Conservation (phyloP, 2,113 vertebrate genomes). For the Sorex araneus region DNA sequence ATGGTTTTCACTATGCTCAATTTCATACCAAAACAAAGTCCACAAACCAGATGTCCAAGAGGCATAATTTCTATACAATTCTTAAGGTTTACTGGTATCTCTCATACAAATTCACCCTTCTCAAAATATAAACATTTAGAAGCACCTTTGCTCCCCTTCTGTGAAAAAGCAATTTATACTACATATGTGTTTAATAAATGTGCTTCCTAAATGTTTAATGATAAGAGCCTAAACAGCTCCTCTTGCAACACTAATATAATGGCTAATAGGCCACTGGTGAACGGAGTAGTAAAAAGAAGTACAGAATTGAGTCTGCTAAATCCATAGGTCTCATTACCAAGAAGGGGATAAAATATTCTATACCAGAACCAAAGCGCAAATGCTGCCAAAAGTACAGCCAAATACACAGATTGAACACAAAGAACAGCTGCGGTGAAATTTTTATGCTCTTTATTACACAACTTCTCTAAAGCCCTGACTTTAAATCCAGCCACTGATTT, state of each 20-base stretch:
- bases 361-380: slow-evolving; percentile 65
- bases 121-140: slow-evolving; percentile 70
- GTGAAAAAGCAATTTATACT: slow-evolving; percentile 64
- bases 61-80: slow-evolving; percentile 33
- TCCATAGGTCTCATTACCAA: slow-evolving; percentile 78
- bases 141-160: slow-evolving; percentile 66
- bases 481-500: slow-evolving; percentile 76
- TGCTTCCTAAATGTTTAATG: slow-evolving; percentile 80
- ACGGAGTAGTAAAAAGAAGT: slow-evolving; percentile 67
- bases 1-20: background rate
- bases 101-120: slow-evolving; percentile 51
- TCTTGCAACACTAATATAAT: slow-evolving; percentile 62
- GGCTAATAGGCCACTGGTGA: slow-evolving; percentile 74
- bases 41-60: slow-evolving; percentile 66
- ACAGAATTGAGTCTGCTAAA: slow-evolving; percentile 68
- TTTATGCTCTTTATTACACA: slow-evolving; percentile 72
- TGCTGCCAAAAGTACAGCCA: slow-evolving; percentile 81
- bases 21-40: slow-evolving; percentile 63
- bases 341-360: slow-evolving; percentile 76
- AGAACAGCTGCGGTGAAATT: slow-evolving; percentile 80
- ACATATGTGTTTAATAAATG: slow-evolving; percentile 80
- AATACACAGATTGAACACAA: slow-evolving; percentile 78
- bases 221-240: slow-evolving; percentile 74
- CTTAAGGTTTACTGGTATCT: slow-evolving; percentile 41
- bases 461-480: slow-evolving; percentile 72